Evolutionary conservation across 2,113 vertebrate species (phyloP).

Genomic region (Burhinus oedicnemus): DNA sequence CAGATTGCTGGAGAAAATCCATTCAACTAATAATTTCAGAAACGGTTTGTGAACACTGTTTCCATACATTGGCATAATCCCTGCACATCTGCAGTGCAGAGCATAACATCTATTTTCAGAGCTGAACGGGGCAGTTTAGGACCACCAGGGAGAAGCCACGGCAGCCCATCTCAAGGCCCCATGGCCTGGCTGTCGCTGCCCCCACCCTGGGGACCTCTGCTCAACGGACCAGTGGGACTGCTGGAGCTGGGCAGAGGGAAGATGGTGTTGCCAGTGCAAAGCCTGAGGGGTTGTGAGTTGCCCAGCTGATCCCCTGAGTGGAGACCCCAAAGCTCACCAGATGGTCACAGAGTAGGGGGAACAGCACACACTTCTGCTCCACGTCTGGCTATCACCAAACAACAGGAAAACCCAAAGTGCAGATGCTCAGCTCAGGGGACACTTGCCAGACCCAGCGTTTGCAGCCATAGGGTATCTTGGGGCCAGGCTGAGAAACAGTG

Average conservation of each 20-base stretch:
- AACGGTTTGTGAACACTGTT: not conserved
- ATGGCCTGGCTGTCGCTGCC: accelerated
- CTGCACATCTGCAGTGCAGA: not conserved
- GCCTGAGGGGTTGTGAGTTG: accelerated
- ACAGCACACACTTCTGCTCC: not conserved
- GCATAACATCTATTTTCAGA: not conserved
- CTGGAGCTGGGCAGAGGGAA: not conserved
- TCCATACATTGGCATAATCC: not conserved
- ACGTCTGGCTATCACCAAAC: not conserved
- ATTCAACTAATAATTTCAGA: not conserved
- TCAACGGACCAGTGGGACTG: accelerated
- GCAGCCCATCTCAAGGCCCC: not conserved
- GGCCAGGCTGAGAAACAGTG: not conserved
- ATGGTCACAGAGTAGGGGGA: accelerated
- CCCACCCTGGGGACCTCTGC: not conserved
- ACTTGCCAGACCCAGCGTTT: accelerated
- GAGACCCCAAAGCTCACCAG: not conserved
- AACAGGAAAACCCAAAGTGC: accelerated
- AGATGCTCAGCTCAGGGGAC: not conserved
- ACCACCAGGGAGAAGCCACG: accelerated
- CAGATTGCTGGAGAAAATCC: not conserved
- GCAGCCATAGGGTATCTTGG: accelerated
- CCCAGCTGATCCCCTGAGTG: not conserved
- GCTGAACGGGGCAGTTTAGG: not conserved
- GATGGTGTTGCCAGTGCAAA: not conserved